phyloP scores from a whole-genome alignment of 2,113 vertebrate species.

The Mionectes macconnelli region DNA sequence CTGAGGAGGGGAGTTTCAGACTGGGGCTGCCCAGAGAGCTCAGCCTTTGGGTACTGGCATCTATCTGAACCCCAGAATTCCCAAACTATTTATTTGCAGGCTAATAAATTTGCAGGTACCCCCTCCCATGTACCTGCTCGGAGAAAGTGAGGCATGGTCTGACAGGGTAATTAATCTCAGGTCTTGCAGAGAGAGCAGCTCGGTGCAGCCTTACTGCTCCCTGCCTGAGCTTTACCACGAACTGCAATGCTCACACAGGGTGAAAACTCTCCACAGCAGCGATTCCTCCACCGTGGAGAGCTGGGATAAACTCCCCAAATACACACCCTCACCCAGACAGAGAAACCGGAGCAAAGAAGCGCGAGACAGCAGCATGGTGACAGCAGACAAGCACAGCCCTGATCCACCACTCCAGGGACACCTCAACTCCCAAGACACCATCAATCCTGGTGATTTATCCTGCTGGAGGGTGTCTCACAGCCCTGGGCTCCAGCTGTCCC shows the following conservation, averaged over 20 bases:
- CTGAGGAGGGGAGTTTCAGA: neutral
- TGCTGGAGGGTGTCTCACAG: neutral
- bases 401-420: neutral
- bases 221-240: neutral
- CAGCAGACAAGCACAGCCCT: neutral
- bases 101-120: no score
- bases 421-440: neutral
- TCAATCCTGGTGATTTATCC: rapidly evolving
- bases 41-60: neutral
- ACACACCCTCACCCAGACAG: neutral
- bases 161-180: rapidly evolving
- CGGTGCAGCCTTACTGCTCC: neutral
- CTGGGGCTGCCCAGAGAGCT: neutral
- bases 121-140: neutral
- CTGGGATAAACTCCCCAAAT: neutral
- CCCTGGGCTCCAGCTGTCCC: neutral
- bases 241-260: neutral
- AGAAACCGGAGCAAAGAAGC: neutral
- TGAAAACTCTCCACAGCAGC: neutral
- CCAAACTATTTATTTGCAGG: neutral
- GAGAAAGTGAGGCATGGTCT: neutral
- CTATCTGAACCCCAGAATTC: neutral
- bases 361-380: neutral
- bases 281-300: neutral
- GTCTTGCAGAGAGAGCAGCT: neutral